Base-by-base conservation (phyloP, 1,140 invertebrate genomes). In the Pectinophora gossypiella region DNA sequence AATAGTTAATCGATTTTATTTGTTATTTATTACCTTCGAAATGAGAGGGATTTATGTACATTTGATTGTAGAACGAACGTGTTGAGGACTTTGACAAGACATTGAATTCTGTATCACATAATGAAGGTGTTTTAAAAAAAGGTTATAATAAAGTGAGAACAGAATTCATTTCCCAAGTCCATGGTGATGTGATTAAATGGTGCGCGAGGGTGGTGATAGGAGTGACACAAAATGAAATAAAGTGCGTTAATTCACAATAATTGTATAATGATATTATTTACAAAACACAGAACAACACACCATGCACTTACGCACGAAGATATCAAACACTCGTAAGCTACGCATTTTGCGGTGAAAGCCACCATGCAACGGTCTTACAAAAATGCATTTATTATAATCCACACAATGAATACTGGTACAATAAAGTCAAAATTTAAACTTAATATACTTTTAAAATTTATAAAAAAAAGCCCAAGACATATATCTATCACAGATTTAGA, bases 201-300 rank as follows among this genome's bases (percentile, higher is more conserved):
- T 72, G 72, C 68, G 62, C 72, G 61, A 76, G 71, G 70, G 51
- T 69, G 59, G 48, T 57, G 67, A 70, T 32, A 76, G 76, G 77
- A 76, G 73, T 75, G 66, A 76, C 61, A 76, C 68, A 57, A 84
- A 86, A 86, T 85, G 80, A 86, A 86, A 82, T 78, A 78, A 38
- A 82, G 81, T 82, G 79, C 77, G 71, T 76, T 84, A 80, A 81
- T 80, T 86, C 65, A 83, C 69, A 83, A 78, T 78, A 72, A 64
- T 64, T 79, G 62, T 79, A 69, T 80, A 65, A 71, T 72, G 68
- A 77, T 76, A 81, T 84, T 85, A 86, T 85, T 85, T 86, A 86
- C 79, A 85, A 83, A 63, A 77, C 63, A 73, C 64, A 76, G 70
- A 82, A 75, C 75, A 83, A 77, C 80, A 86, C 83, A 85, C 83